Evolutionary conservation across 2,797 vertebrate genomes (phyloP).

Genomic region (Esox masquinongy): DNA sequence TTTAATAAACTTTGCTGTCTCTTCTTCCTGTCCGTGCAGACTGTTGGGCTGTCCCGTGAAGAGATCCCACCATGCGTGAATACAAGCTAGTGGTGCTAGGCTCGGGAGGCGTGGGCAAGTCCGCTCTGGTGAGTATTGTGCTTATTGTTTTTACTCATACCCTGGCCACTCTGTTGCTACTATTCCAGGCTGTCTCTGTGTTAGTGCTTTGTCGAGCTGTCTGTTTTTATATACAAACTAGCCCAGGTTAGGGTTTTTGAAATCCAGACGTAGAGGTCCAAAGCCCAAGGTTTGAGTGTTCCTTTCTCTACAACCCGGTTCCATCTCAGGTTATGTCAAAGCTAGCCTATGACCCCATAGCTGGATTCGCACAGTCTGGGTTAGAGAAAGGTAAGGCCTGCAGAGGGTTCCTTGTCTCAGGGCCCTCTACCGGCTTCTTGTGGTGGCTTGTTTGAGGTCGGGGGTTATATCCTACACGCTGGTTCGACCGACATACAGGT

Average conservation of each 20-base stretch:
- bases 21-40: slow-evolving; percentile 68
- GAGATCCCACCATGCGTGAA: slow-evolving; percentile 96
- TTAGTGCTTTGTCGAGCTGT: background rate
- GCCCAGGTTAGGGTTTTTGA: background rate
- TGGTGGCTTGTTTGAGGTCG: too few species aligned
- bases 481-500: too few species aligned
- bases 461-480: too few species aligned
- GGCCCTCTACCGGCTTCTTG: too few species aligned
- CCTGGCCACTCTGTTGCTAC: slow-evolving; percentile 2
- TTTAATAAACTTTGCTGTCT: slow-evolving; percentile 21
- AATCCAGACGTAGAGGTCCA: background rate
- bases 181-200: background rate
- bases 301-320: too few species aligned
- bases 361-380: too few species aligned
- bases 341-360: too few species aligned
- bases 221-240: background rate
- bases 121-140: slow-evolving; percentile 91
- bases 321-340: too few species aligned
- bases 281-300: background rate
- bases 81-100: slow-evolving; percentile 99
- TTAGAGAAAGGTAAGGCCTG: too few species aligned
- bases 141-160: background rate
- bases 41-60: slow-evolving; percentile 82
- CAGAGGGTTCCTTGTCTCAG: too few species aligned
- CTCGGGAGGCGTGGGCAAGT: slow-evolving; percentile 99